phyloP scores from a whole-genome alignment of 2,797 vertebrate genomes.

The Acridotheres tristis region DNA sequence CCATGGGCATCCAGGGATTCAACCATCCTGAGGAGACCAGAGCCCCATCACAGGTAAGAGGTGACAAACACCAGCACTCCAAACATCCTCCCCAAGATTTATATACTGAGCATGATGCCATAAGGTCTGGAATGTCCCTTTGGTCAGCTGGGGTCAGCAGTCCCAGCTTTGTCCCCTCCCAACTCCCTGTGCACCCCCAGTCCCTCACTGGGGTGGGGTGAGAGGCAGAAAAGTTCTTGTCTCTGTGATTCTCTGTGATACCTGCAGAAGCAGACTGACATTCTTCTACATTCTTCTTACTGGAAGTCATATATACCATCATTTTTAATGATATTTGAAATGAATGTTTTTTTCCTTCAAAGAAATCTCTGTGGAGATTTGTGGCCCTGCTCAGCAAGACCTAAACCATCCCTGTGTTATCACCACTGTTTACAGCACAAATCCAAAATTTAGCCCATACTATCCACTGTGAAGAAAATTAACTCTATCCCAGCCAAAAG shows the following conservation, averaged over 20 bases:
- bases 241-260: neutral
- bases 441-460: neutral
- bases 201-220: neutral
- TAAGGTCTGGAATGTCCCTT: neutral
- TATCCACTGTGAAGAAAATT: neutral
- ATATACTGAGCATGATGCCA: neutral
- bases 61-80: rapidly evolving
- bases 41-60: neutral
- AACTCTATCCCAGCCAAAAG: neutral
- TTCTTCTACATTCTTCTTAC: too few species aligned
- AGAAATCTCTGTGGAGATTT: too few species aligned
- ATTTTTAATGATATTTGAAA: too few species aligned
- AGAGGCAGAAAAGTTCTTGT: neutral
- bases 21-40: neutral
- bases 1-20: neutral
- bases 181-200: neutral
- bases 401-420: neutral
- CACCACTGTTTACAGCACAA: neutral
- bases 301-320: too few species aligned
- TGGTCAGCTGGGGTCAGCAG: neutral
- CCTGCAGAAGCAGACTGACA: too few species aligned
- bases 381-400: neutral
- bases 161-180: neutral
- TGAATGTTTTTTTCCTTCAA: too few species aligned
- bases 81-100: rapidly evolving